Evolutionary conservation across 2,113 vertebrate species (phyloP), one percentile per base, ranked within the genome.

Genomic region (Neopipo cinnamomea): DNA sequence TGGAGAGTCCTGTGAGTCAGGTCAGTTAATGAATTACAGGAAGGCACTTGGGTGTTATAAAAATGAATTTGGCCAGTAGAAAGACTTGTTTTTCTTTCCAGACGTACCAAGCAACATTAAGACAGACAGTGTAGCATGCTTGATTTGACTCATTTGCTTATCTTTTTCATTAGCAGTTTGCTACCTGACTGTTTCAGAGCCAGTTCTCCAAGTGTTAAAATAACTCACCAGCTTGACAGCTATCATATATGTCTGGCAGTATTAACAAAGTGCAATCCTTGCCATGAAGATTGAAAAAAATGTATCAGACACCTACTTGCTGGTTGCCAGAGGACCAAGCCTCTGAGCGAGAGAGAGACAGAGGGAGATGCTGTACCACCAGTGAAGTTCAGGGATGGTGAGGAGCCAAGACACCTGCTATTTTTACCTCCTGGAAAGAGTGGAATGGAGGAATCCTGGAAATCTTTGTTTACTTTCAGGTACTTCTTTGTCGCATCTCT

Each of bases 181-280:
- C 42, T 96, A 95, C 95, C 95, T 97, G 95, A 95, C 74, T 96
- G 95, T 93, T 95, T 91, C 80, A 86, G 93, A 96, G 96, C 85
- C 90, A 95, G 90, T 76, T 95, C 82, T 95, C 88, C 86, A 94
- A 96, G 88, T 91, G 90, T 96, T 97, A 93, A 96, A 96, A 91
- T 84, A 95, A 91, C 75, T 93, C 85, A 85, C 46, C 79, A 96
- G 93, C 92, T 94, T 96, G 94, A 96, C 95, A 96, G 92, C 88
- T 94, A 95, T 95, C 91, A 86, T 94, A 65, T 91, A 95, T 85
- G 92, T 96, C 95, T 97, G 93, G 91, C 95, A 94, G 90, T 95
- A 96, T 95, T 96, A 97, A 86, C 95, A 63, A 88, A 97, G 91
- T 91, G 90, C 73, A 91, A 74, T 96, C 75, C 88, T 76, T 93